phyloP scores from a whole-genome alignment of 2,888 invertebrate species.

The Caenorhabditis sp. region DNA sequence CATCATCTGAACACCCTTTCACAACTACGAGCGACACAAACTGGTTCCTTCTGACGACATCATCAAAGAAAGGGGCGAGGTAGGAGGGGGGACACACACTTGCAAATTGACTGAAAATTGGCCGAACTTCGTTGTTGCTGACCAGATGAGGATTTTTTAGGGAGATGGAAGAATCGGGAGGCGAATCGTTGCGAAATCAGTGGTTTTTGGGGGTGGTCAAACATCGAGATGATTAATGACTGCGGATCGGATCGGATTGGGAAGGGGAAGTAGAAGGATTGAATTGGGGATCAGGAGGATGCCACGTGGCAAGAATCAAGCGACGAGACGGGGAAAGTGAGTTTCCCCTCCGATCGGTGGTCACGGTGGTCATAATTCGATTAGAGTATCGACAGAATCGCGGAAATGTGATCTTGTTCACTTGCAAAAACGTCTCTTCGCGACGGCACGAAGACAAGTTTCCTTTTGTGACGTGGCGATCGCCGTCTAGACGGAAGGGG shows the following conservation, averaged over 20 bases:
- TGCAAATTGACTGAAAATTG: constrained; percentile 29
- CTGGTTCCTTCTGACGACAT: constrained; percentile 19
- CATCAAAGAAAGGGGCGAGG: not conserved
- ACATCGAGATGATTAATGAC: not conserved
- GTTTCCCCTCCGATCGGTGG: constrained; percentile 7
- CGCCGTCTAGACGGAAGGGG: too few relatives aligned
- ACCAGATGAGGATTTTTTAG: not conserved
- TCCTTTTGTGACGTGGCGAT: too few relatives aligned
- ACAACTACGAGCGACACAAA: not conserved
- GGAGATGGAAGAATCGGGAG: not conserved
- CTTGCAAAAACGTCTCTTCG: too few relatives aligned
- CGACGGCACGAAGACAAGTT: too few relatives aligned
- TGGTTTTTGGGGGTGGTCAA: constrained; percentile 2
- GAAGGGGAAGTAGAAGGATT: not conserved
- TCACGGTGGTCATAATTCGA: constrained; percentile 48
- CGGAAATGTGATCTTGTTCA: not conserved
- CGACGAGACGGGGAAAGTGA: not conserved
- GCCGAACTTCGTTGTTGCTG: constrained; percentile 8
- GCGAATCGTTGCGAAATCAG: constrained; percentile 19
- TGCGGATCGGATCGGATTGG: not conserved
- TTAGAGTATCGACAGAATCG: constrained; percentile 25
- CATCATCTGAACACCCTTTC: not conserved
- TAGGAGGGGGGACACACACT: too few relatives aligned
- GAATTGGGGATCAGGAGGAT: not conserved
- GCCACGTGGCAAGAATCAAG: not conserved